phyloP scores from a whole-genome alignment of 1,140 invertebrate species.

The Apis cerana region DNA sequence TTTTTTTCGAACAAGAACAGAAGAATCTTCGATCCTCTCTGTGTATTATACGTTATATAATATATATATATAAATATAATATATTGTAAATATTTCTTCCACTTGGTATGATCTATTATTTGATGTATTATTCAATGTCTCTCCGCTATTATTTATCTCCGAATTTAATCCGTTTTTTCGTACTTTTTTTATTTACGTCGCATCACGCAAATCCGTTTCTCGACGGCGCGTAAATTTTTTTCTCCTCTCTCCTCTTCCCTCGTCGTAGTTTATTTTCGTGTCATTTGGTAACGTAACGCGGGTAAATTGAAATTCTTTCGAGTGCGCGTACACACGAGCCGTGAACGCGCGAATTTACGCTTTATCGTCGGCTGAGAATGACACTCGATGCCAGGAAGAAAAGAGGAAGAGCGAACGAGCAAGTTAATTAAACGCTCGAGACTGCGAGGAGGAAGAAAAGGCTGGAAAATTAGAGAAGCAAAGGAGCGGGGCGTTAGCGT shows the following conservation, averaged over 20 bases:
- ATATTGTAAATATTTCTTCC: slow-evolving; percentile 27
- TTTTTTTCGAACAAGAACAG: neutral
- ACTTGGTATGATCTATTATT: neutral
- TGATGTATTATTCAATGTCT: slow-evolving; percentile 15
- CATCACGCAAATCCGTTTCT: neutral
- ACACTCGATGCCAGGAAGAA: neutral
- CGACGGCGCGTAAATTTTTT: neutral
- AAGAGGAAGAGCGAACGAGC: neutral
- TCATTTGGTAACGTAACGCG: no score
- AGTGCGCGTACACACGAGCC: no score
- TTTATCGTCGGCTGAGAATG: no score
- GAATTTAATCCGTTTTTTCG: neutral
- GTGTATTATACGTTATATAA: neutral
- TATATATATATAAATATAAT: no score
- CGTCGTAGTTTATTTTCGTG: no score
- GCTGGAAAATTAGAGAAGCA: slow-evolving; percentile 23
- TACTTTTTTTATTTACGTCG: neutral
- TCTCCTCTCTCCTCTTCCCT: no score
- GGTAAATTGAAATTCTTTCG: no score
- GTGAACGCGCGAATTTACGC: no score
- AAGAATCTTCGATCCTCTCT: neutral
- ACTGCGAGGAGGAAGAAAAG: slow-evolving; percentile 5
- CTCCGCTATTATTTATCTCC: slow-evolving; percentile 22
- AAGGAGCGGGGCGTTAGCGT: neutral
- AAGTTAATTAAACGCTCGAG: slow-evolving; percentile 50